Evolutionary conservation across 2,888 invertebrate species (phyloP), one percentile per base, ranked within the genome.

Genomic region (Nephrocerus scutellatus): DNA sequence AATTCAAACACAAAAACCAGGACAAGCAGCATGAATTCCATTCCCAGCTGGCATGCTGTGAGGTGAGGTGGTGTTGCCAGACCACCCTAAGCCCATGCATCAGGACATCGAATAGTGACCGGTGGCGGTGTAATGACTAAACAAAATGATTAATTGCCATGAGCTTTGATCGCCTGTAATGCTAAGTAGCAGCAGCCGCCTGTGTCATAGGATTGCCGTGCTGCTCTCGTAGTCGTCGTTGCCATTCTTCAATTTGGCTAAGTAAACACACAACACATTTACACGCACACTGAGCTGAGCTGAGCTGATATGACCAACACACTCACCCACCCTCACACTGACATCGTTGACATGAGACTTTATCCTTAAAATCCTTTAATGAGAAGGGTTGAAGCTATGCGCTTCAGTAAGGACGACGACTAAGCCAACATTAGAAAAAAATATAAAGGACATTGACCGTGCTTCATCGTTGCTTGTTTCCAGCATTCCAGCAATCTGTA

Each of bases 91-190:
- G n/a, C n/a, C n/a, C n/a, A n/a, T n/a, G n/a, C n/a, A n/a, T n/a
- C n/a, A n/a, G n/a, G n/a, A n/a, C n/a, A n/a, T n/a, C n/a, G n/a
- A n/a, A n/a, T n/a, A n/a, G n/a, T n/a, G n/a, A n/a, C 24, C 36
- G 26, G n/a, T 32, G 46, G 40, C 37, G 18, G 44, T 47, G 41
- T 49, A 49, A 49, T 50, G 50, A 49, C 68, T 62, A 60, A 59
- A 60, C 61, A 63, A 64, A 67, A 67, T 66, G 68, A 66, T 66
- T 66, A 68, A 66, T 68, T 67, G 64, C 60, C 55, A 50, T 63
- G 64, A 66, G 63, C 62, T 63, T 62, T 68, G 65, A 65, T 63
- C 60, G 59, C 56, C 59, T 57, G 55, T 55, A 42, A 12, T 19
- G 34, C 18, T 26, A 34, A 22, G 32, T 28, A 16, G 23, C 22